Percentiles rank a stretch among this genome's conserved stretches.
Evolutionary conservation across 2,797 vertebrate species (phyloP).

Genomic region (Austrolebias charrua): DNA sequence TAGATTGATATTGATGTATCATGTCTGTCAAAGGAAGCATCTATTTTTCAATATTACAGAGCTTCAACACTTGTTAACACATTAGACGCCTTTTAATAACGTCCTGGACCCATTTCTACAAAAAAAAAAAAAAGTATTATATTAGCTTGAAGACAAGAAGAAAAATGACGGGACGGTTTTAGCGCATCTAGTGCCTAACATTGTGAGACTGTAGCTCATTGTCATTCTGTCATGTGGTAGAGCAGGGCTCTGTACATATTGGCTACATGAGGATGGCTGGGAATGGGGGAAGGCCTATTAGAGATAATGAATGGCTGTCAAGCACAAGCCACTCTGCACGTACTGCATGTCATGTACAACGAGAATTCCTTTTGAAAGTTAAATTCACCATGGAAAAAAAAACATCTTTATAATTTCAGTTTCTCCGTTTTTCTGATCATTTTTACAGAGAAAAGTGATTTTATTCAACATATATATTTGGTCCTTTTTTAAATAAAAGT

Average conservation of each 20-base stretch:
- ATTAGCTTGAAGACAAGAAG: constrained; percentile 55
- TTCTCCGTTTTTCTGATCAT: neutral
- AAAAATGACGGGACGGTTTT: constrained; percentile 65
- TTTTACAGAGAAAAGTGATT: neutral
- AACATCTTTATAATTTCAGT: constrained; percentile 7
- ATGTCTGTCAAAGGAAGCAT: constrained; percentile 34
- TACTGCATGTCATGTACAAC: constrained; percentile 43
- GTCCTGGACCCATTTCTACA: constrained; percentile 32
- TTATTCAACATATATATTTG: neutral
- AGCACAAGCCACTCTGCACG: constrained; percentile 57
- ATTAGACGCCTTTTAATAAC: constrained; percentile 49
- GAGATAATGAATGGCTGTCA: constrained; percentile 75
- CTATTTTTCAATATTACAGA: constrained; percentile 24
- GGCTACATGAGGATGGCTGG: constrained; percentile 60
- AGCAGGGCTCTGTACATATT: constrained; percentile 48
- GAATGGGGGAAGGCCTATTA: constrained; percentile 71
- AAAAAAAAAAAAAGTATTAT: too few relatives aligned
- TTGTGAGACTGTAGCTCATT: constrained; percentile 68
- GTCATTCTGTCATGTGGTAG: constrained; percentile 63
- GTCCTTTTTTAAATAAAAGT: neutral
- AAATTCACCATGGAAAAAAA: constrained; percentile 36
- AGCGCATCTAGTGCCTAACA: constrained; percentile 68
- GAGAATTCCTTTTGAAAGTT: constrained; percentile 47
- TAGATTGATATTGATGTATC: constrained; percentile 24
- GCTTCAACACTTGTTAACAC: constrained; percentile 41